These are phyloP conservation scores for Pithys albifrons DNA, from an alignment of 2,113 vertebrate genomes.

Conservation along the genomic window DNA sequence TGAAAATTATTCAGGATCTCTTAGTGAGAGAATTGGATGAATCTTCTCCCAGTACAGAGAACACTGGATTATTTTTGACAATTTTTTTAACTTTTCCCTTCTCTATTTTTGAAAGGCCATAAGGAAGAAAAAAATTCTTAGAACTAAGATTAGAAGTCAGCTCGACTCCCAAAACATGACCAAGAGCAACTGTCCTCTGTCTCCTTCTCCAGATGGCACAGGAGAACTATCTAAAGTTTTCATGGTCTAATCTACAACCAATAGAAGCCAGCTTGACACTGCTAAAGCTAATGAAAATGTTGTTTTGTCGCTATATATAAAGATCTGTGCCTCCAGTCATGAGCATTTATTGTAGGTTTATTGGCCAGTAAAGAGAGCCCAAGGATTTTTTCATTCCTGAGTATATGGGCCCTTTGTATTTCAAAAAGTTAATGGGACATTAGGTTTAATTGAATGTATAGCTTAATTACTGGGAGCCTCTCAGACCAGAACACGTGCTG, in stretches of 20 bases:
- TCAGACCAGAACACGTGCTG: not conserved
- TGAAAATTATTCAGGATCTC: not conserved
- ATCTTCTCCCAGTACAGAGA: not conserved
- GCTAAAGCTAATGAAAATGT: not conserved
- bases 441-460: conserved; percentile 23
- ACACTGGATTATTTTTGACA: not conserved
- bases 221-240: not conserved
- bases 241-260: not conserved
- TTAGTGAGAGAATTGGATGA: not conserved
- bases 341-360: not conserved
- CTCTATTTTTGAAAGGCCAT: not conserved
- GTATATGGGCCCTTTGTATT: not conserved
- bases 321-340: not conserved
- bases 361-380: not conserved
- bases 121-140: not conserved
- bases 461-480: not conserved
- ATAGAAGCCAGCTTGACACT: not conserved
- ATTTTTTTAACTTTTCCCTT: not conserved
- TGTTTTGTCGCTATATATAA: not conserved
- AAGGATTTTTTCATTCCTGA: not conserved
- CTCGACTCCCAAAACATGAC: not conserved
- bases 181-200: not conserved
- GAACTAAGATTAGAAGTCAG: not conserved
- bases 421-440: not conserved
- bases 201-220: not conserved